Conservation (phyloP, 2,113 vertebrate species). For the Heliornis fulica region DNA sequence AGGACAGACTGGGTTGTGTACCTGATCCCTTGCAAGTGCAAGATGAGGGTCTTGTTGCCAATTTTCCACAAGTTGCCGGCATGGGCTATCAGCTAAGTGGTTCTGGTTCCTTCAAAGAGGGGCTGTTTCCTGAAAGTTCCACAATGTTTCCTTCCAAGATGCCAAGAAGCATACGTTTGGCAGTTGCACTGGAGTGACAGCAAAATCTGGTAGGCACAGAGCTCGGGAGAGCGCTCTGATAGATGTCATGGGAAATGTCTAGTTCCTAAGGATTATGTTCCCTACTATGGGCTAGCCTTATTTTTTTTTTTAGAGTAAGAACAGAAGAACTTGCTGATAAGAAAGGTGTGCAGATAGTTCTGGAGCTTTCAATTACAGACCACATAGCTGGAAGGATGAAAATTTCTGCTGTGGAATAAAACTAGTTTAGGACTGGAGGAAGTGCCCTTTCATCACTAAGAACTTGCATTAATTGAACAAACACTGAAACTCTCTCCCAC, state of each 20-base stretch:
- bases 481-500: neutral
- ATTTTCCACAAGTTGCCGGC: neutral
- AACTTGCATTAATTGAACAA: neutral
- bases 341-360: neutral
- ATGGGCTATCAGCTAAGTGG: neutral
- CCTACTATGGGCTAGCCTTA: fast-evolving
- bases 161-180: neutral
- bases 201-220: neutral
- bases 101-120: neutral
- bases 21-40: neutral
- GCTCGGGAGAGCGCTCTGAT: neutral
- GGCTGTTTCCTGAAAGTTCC: neutral
- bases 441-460: neutral
- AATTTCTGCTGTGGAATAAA: neutral
- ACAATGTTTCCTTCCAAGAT: neutral
- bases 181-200: neutral
- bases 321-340: neutral
- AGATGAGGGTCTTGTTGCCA: neutral
- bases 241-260: neutral
- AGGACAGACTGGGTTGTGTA: neutral
- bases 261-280: neutral
- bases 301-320: neutral
- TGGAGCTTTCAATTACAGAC: neutral
- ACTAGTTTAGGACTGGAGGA: neutral
- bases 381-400: neutral